A percentile compares a stretch with the other conserved stretches of the same genome.
phyloP scores from a whole-genome alignment of 1,140 invertebrate genomes.

The Mamestra configurata region DNA sequence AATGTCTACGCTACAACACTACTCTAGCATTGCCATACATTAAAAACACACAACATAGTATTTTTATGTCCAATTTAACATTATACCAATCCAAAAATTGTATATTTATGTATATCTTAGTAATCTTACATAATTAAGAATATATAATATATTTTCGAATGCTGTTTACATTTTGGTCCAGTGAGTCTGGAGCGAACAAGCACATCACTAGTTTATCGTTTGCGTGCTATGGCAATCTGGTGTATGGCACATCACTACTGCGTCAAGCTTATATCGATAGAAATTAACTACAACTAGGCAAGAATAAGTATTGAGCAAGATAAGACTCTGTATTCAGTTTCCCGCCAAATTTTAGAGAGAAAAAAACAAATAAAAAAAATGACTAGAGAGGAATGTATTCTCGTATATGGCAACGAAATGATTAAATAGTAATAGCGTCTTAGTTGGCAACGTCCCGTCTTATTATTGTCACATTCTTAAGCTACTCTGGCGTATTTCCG shows the following conservation, averaged over 20 bases:
- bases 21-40: conserved; percentile 85
- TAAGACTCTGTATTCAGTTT: conserved; percentile 65
- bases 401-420: conserved; percentile 70
- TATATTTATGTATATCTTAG: conserved; percentile 85
- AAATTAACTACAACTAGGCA: conserved; percentile 77
- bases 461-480: conserved; percentile 85
- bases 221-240: conserved; percentile 69
- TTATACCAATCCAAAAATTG: conserved; percentile 86
- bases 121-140: conserved; percentile 77
- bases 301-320: conserved; percentile 83
- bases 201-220: conserved; percentile 61
- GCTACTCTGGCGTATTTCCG: conserved; percentile 69
- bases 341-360: conserved; percentile 61
- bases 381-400: conserved; percentile 85
- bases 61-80: conserved; percentile 65
- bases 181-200: conserved; percentile 77
- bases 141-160: conserved; percentile 68
- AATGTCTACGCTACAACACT: conserved; percentile 85
- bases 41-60: conserved; percentile 84
- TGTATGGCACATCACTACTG: conserved; percentile 82
- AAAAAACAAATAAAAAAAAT: conserved; percentile 72
- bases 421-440: conserved; percentile 68
- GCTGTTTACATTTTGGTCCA: conserved; percentile 81
- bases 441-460: conserved; percentile 76
- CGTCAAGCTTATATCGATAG: conserved; percentile 71